Evolutionary conservation across 2,888 invertebrate genomes (phyloP).

Genomic region (Zeuzera pyrina): DNA sequence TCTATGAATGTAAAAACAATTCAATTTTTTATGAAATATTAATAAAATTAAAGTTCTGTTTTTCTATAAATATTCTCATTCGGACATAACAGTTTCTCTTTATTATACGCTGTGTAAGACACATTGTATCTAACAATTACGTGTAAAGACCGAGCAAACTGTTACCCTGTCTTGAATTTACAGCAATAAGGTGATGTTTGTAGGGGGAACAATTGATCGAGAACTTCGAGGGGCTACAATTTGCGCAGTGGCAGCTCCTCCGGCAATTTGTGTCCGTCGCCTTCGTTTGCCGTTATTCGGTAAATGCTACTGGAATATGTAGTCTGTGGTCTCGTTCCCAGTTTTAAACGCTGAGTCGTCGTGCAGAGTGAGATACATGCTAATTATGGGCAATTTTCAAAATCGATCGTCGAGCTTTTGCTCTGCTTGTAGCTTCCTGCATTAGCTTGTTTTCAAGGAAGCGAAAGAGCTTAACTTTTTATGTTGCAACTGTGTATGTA

Average conservation of each 20-base stretch:
- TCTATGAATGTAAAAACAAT: too few species aligned
- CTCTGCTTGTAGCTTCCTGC: conserved; percentile 60
- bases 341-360: conserved; percentile 60
- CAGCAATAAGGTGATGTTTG: too few species aligned
- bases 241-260: conserved; percentile 62
- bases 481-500: conserved; percentile 1
- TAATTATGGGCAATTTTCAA: conserved; percentile 72
- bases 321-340: conserved; percentile 61
- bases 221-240: conserved; percentile 42
- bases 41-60: too few species aligned
- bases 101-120: too few species aligned
- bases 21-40: too few species aligned
- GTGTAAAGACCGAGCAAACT: too few species aligned
- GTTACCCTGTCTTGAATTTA: too few species aligned
- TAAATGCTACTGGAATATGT: conserved; percentile 71
- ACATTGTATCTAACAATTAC: too few species aligned
- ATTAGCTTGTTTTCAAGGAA: conserved; percentile 40
- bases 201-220: conserved; percentile 55
- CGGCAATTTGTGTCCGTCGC: conserved; percentile 67
- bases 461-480: too few species aligned
- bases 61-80: too few species aligned
- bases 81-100: too few species aligned
- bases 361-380: conserved; percentile 62
- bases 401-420: conserved; percentile 67
- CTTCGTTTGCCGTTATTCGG: conserved; percentile 61